A percentile compares a stretch with the other conserved stretches of the same genome.
Conservation (phyloP, 2,888 invertebrate genomes). For the Sesamia inferens region DNA sequence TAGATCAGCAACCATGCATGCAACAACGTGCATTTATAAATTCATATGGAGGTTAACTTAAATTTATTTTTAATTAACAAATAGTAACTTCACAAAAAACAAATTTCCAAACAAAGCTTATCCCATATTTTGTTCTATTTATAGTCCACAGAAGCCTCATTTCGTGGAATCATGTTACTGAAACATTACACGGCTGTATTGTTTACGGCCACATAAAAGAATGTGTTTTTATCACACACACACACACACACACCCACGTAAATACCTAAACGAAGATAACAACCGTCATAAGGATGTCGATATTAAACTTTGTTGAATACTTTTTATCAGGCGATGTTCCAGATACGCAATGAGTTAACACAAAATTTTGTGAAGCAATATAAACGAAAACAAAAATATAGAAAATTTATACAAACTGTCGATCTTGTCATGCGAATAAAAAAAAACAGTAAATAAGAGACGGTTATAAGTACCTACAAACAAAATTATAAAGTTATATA, state of each 20-base stretch:
- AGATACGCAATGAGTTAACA: not conserved
- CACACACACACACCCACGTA: slow-evolving; percentile 29
- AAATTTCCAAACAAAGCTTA: slow-evolving; percentile 3
- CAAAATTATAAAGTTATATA: not conserved
- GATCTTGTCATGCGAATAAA: not conserved
- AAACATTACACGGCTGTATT: slow-evolving; percentile 78
- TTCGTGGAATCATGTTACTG: slow-evolving; percentile 62
- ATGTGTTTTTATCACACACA: slow-evolving; percentile 73
- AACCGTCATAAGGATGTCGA: slow-evolving; percentile 17
- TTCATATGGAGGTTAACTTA: no score
- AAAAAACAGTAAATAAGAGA: no score
- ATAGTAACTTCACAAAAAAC: slow-evolving; percentile 15
- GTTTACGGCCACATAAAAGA: slow-evolving; percentile 78
- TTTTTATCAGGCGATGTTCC: slow-evolving; percentile 36
- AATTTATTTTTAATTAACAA: no score
- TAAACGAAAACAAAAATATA: not conserved
- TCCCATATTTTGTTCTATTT: slow-evolving; percentile 48
- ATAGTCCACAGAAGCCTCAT: slow-evolving; percentile 29
- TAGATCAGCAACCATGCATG: no score
- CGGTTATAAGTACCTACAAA: not conserved
- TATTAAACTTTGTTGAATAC: slow-evolving; percentile 40
- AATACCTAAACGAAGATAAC: slow-evolving; percentile 23
- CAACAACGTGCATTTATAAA: no score
- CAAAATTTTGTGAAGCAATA: not conserved
- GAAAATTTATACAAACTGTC: not conserved